Conservation (phyloP, 2,797 vertebrate genomes). For the Taeniopygia guttata region DNA sequence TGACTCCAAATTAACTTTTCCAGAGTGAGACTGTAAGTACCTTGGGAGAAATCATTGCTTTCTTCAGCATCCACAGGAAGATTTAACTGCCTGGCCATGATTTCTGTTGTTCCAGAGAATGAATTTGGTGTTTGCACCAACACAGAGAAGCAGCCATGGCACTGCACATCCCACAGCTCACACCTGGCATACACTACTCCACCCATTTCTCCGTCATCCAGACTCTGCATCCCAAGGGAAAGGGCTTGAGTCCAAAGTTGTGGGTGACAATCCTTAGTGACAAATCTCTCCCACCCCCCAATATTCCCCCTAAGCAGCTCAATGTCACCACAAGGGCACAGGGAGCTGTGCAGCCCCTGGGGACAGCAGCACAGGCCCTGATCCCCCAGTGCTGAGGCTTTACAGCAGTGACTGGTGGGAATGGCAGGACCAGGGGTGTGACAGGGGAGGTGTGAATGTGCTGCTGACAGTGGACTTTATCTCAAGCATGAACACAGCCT, state of each 20-base stretch:
- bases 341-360: neutral
- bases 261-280: neutral
- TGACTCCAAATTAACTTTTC: neutral
- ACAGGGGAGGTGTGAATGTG: slow-evolving; percentile 22
- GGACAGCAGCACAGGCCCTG: neutral
- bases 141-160: rapidly evolving
- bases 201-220: neutral
- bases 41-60: neutral
- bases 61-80: neutral
- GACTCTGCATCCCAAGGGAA: neutral
- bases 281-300: neutral
- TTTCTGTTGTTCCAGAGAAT: neutral
- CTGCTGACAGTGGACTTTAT: slow-evolving; percentile 57
- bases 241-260: neutral
- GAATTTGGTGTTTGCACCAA: neutral
- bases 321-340: slow-evolving; percentile 55
- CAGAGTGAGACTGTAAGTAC: neutral
- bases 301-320: neutral
- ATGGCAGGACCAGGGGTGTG: neutral
- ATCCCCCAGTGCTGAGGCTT: neutral
- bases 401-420: neutral
- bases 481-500: slow-evolving; percentile 60
- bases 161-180: neutral
- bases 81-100: neutral
- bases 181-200: neutral